These are phyloP conservation scores for Eupithecia insigniata DNA, from an alignment of 2,888 invertebrate genomes.

Conservation along the genomic window DNA sequence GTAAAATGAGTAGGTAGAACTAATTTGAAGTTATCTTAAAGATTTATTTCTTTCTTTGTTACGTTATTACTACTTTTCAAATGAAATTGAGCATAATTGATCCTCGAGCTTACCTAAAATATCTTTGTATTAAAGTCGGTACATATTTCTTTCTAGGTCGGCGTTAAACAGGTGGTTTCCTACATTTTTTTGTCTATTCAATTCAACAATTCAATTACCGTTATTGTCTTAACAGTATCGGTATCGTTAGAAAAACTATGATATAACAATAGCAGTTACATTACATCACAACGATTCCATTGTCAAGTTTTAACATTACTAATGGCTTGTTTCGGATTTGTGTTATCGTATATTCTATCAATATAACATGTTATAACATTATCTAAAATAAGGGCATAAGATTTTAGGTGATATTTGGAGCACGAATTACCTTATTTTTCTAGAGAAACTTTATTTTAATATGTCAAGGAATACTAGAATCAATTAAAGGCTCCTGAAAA, in stretches of 20 bases:
- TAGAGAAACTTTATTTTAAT: background rate
- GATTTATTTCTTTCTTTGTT: background rate
- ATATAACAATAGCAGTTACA: conserved; percentile 34
- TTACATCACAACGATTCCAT: conserved; percentile 32
- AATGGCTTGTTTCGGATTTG: conserved; percentile 35
- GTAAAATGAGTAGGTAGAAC: background rate
- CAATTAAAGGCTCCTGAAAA: background rate
- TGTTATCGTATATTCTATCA: conserved; percentile 35
- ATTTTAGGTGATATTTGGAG: background rate
- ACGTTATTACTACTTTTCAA: background rate
- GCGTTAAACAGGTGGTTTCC: background rate
- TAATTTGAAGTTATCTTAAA: background rate
- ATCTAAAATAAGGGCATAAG: background rate
- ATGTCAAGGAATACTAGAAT: background rate
- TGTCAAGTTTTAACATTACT: conserved; percentile 39
- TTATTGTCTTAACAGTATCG: conserved; percentile 21
- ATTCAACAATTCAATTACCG: conserved; percentile 22
- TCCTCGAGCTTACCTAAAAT: background rate
- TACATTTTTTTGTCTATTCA: background rate
- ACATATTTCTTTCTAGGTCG: background rate
- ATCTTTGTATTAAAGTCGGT: background rate
- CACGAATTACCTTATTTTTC: background rate
- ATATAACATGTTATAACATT: conserved; percentile 17
- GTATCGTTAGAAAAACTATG: conserved; percentile 23
- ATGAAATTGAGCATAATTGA: background rate